A percentile compares a stretch with the other conserved stretches of the same genome.
These are phyloP conservation scores for Monomorium pharaonis DNA, from an alignment of 1,140 invertebrate species.

Conservation along the genomic window DNA sequence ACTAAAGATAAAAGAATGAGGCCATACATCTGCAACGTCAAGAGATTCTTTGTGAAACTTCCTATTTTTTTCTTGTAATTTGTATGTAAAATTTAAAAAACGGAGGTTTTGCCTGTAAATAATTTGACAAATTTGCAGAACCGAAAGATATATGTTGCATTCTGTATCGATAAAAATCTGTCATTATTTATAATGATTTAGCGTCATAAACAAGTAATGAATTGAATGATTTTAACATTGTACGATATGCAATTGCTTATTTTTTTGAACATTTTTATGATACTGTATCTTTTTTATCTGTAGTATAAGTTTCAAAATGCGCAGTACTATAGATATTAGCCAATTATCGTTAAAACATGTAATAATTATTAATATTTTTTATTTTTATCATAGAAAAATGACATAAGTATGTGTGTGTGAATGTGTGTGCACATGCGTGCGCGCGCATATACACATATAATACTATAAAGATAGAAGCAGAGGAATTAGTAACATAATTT, in stretches of 20 bases:
- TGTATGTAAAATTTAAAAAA: constrained; percentile 45
- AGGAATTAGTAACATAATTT: constrained; percentile 71
- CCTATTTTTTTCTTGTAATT: constrained; percentile 30
- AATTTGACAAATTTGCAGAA: constrained; percentile 53
- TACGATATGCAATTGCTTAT: constrained; percentile 50
- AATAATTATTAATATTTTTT: constrained; percentile 71
- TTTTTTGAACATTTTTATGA: constrained; percentile 77
- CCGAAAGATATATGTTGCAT: constrained; percentile 18
- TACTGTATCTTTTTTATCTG: constrained; percentile 76
- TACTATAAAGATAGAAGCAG: constrained; percentile 66
- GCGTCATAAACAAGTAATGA: constrained; percentile 36
- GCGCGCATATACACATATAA: constrained; percentile 66
- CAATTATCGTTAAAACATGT: constrained; percentile 74
- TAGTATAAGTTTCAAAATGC: constrained; percentile 73
- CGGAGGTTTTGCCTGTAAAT: constrained; percentile 62
- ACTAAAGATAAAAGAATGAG: background rate
- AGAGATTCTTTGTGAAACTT: constrained; percentile 56
- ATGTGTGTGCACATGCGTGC: background rate
- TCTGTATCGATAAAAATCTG: constrained; percentile 28
- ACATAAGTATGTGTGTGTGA: background rate
- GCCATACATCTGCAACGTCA: constrained; percentile 48
- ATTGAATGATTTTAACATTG: constrained; percentile 56
- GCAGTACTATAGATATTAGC: constrained; percentile 74
- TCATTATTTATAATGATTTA: constrained; percentile 42
- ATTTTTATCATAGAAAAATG: constrained; percentile 64